phyloP scores from a whole-genome alignment of 2,113 vertebrate species.

The Regulus satrapa region DNA sequence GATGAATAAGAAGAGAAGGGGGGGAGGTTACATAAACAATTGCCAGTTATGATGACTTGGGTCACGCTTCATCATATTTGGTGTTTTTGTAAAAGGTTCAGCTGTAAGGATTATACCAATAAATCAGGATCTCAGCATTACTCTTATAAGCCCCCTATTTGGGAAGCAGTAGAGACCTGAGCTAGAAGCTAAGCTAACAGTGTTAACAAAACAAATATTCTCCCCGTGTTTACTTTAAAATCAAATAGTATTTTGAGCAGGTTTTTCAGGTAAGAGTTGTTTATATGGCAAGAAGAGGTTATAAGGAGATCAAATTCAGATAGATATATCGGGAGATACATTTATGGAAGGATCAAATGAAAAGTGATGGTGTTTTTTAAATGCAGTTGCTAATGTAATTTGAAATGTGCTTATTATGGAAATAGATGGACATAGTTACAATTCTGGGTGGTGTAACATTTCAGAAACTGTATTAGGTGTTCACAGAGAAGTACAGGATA shows the following conservation, averaged over 20 bases:
- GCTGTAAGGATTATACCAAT: neutral
- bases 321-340: neutral
- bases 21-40: neutral
- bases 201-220: neutral
- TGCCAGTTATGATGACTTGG: neutral
- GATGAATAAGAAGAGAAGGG: neutral
- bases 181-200: neutral
- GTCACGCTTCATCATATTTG: neutral
- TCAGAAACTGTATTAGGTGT: neutral
- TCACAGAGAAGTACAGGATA: neutral
- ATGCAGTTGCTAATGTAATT: neutral
- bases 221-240: neutral
- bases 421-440: neutral
- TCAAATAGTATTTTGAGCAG: neutral
- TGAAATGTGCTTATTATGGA: neutral
- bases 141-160: neutral
- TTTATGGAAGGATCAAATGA: neutral
- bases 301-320: neutral
- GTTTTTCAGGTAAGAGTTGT: neutral
- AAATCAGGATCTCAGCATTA: neutral
- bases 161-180: neutral
- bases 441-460: neutral
- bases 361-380: neutral
- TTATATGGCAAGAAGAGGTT: neutral
- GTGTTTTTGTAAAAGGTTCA: neutral